Base-by-base conservation (phyloP, 2,888 invertebrate species). In the Acleris holmiana region DNA sequence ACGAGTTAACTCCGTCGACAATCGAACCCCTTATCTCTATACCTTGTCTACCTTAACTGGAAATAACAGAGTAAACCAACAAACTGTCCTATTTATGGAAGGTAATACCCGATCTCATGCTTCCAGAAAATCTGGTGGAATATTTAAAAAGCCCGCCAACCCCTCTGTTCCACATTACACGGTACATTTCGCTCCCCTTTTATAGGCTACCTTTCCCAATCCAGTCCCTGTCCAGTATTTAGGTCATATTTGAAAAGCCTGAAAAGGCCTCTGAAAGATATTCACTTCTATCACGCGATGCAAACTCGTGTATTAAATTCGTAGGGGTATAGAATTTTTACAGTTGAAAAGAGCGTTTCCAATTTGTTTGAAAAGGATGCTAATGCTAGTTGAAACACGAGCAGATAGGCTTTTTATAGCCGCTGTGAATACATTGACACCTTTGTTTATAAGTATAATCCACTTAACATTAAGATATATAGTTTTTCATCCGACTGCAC, bases 131-230 rank as follows among this genome's bases (percentile, higher is more conserved):
- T 53, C 40, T 4, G 21, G 40, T 40, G 40, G 40, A 64, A 64
- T 64, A 64, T 64, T 64, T 64, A 63, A 63, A 63, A 58, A 63
- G 35, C 51, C 57, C 57, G 21, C 57, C 51, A 46, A 58, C n/a
- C 44, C 47, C 19, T 47, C 64, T 53, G 40, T 49, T 21, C 21
- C 49, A 41, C 54, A 60, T 65, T 60, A 55, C 60, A 65, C 60
- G 59, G 64, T 35, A 54, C 59, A 65, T 59, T 54, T 59, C 19
- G 19, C 35, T 19, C 59, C 64, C 64, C 40, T 59, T n/a, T 65
- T 65, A 55, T 65, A 48, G 64, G 41, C n/a, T 17, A 10, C 18
- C 56, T 62, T 47, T 44, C 50, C 44, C 62, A 17, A 56, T 62
- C 35, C 41, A 55, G 17, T 51, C 53, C 40, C 51, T 53, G 58